A percentile compares a stretch with the other conserved stretches of the same genome.
Evolutionary conservation across 35 echinoderm and acorn worm species (phyloP).

Genomic region (Holothuria glaberrima): DNA sequence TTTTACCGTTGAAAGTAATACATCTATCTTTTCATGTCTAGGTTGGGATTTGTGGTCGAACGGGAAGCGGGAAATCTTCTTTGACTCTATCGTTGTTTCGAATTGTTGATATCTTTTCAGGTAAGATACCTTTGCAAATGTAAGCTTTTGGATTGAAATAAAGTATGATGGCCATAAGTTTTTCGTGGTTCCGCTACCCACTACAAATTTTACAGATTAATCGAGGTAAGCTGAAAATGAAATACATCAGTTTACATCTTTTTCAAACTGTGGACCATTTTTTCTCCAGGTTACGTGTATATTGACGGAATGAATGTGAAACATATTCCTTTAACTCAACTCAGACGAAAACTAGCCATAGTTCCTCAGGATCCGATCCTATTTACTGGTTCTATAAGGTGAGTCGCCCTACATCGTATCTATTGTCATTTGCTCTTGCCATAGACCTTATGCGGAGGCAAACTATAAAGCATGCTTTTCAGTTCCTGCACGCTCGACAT

Average conservation of each 20-base stretch:
- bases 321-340: conserved; percentile 69
- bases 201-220: too few relatives aligned
- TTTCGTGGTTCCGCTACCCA: too few relatives aligned
- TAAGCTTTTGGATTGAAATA: too few relatives aligned
- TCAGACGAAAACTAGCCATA: conserved; percentile 74
- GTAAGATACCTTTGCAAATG: background rate
- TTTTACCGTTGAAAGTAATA: too few relatives aligned
- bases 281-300: conserved; percentile 60
- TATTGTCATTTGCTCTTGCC: too few relatives aligned
- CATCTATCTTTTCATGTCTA: background rate
- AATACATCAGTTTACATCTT: too few relatives aligned
- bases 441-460: too few relatives aligned
- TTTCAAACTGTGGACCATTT: background rate
- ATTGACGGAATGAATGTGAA: conserved; percentile 85
- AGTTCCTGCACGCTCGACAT: too few relatives aligned
- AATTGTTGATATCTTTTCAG: conserved; percentile 48
- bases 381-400: conserved; percentile 87
- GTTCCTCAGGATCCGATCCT: conserved; percentile 92
- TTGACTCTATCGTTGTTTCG: conserved; percentile 19
- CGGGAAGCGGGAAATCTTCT: conserved; percentile 47
- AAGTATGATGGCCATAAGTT: too few relatives aligned
- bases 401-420: background rate
- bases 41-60: conserved; percentile 46
- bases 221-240: too few relatives aligned
- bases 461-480: too few relatives aligned